Conservation (phyloP, 2,888 invertebrate genomes). For the Acleris sparsana region DNA sequence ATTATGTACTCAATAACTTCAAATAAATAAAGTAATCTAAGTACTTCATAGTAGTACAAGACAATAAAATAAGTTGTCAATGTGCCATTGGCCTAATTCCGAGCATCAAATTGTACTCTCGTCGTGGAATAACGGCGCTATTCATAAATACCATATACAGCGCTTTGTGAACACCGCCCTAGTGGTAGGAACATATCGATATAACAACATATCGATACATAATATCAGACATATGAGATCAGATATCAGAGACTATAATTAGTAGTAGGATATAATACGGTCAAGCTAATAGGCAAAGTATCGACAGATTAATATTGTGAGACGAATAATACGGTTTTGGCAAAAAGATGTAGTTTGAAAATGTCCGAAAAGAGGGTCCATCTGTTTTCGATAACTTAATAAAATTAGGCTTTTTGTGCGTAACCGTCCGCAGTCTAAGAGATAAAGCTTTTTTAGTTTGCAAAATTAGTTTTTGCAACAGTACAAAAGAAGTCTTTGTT, state of each 20-base stretch:
- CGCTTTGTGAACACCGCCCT: constrained; percentile 48
- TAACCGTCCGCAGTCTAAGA: background rate
- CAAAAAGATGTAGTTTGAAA: no score
- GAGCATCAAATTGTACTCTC: constrained; percentile 33
- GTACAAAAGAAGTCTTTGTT: constrained; percentile 20
- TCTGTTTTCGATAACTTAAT: no score
- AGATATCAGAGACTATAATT: no score
- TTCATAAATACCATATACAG: constrained; percentile 61
- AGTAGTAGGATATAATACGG: no score
- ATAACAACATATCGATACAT: background rate
- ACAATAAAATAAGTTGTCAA: constrained; percentile 14
- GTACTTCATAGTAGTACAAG: background rate
- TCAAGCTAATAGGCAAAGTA: no score
- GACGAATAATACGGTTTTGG: no score
- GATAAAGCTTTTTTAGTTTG: constrained; percentile 1
- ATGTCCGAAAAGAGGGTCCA: no score
- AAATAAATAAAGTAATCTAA: background rate
- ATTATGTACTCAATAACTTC: no score
- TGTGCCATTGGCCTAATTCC: constrained; percentile 24
- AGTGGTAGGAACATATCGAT: constrained; percentile 47
- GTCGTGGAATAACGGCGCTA: constrained; percentile 61
- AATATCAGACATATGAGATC: background rate
- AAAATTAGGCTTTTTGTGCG: background rate
- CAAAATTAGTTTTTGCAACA: constrained; percentile 10
- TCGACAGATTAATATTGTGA: no score